These are phyloP conservation scores for Anoplolepis gracilipes DNA, from an alignment of 1,140 invertebrate genomes.

Conservation along the genomic window DNA sequence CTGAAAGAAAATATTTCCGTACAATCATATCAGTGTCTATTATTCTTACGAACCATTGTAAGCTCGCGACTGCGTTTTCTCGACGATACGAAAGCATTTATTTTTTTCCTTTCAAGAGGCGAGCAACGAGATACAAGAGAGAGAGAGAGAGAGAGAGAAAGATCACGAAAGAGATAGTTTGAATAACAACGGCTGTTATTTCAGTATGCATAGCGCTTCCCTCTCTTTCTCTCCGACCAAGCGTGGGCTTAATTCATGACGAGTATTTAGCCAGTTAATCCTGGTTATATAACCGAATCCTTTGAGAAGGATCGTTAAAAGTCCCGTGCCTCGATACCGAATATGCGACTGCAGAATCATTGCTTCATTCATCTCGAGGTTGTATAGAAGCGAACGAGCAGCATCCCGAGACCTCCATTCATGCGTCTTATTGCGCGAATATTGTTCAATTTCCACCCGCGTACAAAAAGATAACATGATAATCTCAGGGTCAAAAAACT, in stretches of 20 bases:
- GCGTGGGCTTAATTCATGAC: constrained; percentile 81
- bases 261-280: constrained; percentile 80
- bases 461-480: too few species aligned
- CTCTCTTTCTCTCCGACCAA: constrained; percentile 55
- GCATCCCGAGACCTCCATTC: constrained; percentile 11
- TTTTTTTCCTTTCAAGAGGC: constrained; percentile 26
- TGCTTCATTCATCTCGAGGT: constrained; percentile 40
- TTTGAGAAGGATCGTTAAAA: constrained; percentile 60
- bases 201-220: constrained; percentile 68
- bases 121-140: neutral
- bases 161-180: constrained; percentile 14
- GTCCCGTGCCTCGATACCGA: neutral
- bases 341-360: constrained; percentile 22
- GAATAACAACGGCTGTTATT: constrained; percentile 77
- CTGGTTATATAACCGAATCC: constrained; percentile 78
- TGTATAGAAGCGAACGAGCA: constrained; percentile 1
- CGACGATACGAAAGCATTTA: constrained; percentile 17
- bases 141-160: too few species aligned
- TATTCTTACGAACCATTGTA: constrained; percentile 21
- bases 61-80: neutral
- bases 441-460: too few species aligned
- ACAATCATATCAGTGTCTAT: constrained; percentile 31
- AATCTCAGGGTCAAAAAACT: too few species aligned
- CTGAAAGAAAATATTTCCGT: constrained; percentile 21
- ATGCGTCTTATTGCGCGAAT: neutral